phyloP scores from a whole-genome alignment of 2,888 invertebrate species.

The Cheiracanthium punctorium region DNA sequence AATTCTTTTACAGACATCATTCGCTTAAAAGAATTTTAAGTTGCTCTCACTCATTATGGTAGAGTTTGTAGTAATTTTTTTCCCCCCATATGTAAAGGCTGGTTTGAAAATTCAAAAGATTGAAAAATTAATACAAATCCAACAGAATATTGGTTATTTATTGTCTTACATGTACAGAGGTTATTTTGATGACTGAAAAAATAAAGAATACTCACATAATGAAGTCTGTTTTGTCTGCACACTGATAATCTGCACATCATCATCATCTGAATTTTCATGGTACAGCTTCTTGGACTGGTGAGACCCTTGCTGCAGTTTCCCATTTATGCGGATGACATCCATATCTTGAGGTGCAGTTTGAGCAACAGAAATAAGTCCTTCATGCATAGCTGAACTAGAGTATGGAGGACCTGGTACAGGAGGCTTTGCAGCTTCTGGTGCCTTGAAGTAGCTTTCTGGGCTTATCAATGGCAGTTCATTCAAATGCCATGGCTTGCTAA shows the following conservation, averaged over 20 bases:
- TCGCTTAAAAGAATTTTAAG: no score
- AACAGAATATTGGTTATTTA: no score
- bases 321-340: constrained; percentile 9
- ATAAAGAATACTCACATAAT: constrained; percentile 40
- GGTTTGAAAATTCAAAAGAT: no score
- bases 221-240: constrained; percentile 36
- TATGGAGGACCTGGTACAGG: constrained; percentile 32
- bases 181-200: background rate
- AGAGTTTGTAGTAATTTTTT: no score
- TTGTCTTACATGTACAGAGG: background rate
- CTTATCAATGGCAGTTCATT: constrained; percentile 44
- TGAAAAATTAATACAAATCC: no score
- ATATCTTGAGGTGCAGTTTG: constrained; percentile 59
- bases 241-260: constrained; percentile 61
- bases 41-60: no score
- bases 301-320: background rate
- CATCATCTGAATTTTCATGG: constrained; percentile 22
- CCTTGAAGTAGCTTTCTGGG: constrained; percentile 44
- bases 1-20: no score
- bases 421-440: constrained; percentile 55
- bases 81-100: no score
- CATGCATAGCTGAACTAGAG: constrained; percentile 26
- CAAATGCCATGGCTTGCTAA: constrained; percentile 49
- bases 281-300: background rate
- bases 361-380: constrained; percentile 55